phyloP scores from a whole-genome alignment of 2,888 invertebrate genomes.

The Agrypnus murinus region DNA sequence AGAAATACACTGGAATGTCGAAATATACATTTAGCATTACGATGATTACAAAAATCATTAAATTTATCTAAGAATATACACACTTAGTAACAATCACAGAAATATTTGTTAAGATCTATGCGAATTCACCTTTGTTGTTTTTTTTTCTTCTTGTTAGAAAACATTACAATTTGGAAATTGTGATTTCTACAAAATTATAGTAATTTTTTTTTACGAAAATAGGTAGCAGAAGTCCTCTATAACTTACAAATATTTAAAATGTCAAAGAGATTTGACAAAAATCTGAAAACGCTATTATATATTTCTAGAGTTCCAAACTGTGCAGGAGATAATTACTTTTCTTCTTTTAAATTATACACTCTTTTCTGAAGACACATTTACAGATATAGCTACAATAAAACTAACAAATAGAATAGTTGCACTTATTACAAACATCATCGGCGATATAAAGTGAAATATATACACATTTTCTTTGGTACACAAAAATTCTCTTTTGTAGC shows the following conservation, averaged over 20 bases:
- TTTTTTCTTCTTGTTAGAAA: slow-evolving; percentile 39
- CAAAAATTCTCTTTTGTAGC: slow-evolving; percentile 61
- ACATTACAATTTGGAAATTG: slow-evolving; percentile 46
- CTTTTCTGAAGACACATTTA: slow-evolving; percentile 49
- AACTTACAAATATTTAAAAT: slow-evolving; percentile 44
- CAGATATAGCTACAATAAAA: slow-evolving; percentile 46
- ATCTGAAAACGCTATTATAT: slow-evolving; percentile 39
- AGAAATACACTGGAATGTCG: slow-evolving; percentile 69
- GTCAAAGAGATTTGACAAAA: slow-evolving; percentile 40
- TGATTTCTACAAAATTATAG: slow-evolving; percentile 54
- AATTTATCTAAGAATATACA: slow-evolving; percentile 59
- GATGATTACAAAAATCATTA: slow-evolving; percentile 64
- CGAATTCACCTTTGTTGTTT: slow-evolving; percentile 57
- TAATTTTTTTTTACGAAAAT: slow-evolving; percentile 48
- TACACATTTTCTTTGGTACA: slow-evolving; percentile 68
- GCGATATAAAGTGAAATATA: slow-evolving; percentile 56
- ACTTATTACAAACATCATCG: slow-evolving; percentile 52
- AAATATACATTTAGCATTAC: slow-evolving; percentile 67
- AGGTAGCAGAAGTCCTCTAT: slow-evolving; percentile 49
- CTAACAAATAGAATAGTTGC: slow-evolving; percentile 49
- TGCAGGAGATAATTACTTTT: slow-evolving; percentile 36
- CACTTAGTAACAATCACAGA: slow-evolving; percentile 70
- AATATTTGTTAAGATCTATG: slow-evolving; percentile 63
- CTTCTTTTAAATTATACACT: slow-evolving; percentile 43
- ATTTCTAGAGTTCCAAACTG: slow-evolving; percentile 41